A percentile compares a stretch with the other conserved stretches of the same genome.
Conservation (phyloP, 2,113 vertebrate genomes). For the Sialia sialis region DNA sequence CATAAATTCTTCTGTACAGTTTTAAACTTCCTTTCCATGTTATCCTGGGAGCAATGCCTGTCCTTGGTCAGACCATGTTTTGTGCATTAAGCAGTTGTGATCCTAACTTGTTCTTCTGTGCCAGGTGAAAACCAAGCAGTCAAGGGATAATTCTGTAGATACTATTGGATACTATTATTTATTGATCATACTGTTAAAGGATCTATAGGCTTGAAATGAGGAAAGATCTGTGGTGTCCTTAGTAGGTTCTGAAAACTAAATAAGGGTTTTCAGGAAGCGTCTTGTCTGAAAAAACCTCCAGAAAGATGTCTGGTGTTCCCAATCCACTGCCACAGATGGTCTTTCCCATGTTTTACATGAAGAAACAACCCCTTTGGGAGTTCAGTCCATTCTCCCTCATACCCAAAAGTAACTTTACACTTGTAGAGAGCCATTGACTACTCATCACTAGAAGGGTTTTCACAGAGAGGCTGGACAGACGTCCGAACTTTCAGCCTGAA, state of each 20-base stretch:
- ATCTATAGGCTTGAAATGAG: background rate
- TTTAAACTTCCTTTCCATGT: background rate
- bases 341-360: background rate
- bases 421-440: background rate
- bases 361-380: conserved; percentile 37
- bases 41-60: background rate
- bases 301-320: background rate
- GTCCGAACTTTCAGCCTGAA: conserved; percentile 37
- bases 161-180: background rate
- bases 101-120: background rate
- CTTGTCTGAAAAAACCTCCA: background rate
- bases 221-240: background rate
- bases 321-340: background rate
- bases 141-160: background rate
- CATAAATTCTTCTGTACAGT: background rate
- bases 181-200: background rate
- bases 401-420: background rate
- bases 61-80: background rate
- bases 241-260: background rate
- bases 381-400: conserved; percentile 1
- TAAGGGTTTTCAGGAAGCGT: background rate
- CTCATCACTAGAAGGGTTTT: background rate
- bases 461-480: background rate
- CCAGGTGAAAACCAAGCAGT: background rate
- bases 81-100: background rate